A percentile compares a stretch with the other conserved stretches of the same genome.
These are phyloP conservation scores for Hyles euphorbiae DNA, from an alignment of 1,140 invertebrate species.

Conservation along the genomic window DNA sequence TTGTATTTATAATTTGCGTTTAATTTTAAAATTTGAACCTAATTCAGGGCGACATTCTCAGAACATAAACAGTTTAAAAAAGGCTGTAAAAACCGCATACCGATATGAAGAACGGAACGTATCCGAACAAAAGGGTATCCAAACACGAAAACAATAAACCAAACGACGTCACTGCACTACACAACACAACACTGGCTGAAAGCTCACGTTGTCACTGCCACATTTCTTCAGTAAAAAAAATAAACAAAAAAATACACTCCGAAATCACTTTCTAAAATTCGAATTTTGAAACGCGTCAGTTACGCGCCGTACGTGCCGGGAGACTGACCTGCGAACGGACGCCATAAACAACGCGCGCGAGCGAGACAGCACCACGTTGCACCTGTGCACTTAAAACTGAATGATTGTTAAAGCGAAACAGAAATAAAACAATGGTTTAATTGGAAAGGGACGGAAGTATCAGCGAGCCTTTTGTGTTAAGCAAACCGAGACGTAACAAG, in stretches of 20 bases:
- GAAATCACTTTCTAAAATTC: constrained; percentile 34
- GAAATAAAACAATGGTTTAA: constrained; percentile 59
- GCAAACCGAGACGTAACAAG: not conserved
- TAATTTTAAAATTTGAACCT: not conserved
- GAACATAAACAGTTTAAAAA: constrained; percentile 13
- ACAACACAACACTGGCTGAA: constrained; percentile 23
- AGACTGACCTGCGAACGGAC: constrained; percentile 40
- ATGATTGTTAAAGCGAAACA: constrained; percentile 46
- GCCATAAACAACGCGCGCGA: constrained; percentile 48
- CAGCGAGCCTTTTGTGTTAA: constrained; percentile 10
- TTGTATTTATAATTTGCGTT: no score
- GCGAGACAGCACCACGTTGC: constrained; percentile 44
- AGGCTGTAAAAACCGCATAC: constrained; percentile 22
- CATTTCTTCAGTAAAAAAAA: constrained; percentile 22
- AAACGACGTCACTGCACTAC: constrained; percentile 36
- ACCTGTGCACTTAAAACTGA: constrained; percentile 67
- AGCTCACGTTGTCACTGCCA: constrained; percentile 20
- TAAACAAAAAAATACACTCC: constrained; percentile 24
- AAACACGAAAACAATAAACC: constrained; percentile 28
- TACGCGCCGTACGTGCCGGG: constrained; percentile 16
- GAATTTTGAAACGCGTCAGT: constrained; percentile 28
- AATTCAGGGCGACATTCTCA: constrained; percentile 17
- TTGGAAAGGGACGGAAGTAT: constrained; percentile 38
- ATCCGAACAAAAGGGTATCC: constrained; percentile 37
- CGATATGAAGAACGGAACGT: constrained; percentile 23